phyloP scores from a whole-genome alignment of 1,140 invertebrate species.

The Prorops nasuta region DNA sequence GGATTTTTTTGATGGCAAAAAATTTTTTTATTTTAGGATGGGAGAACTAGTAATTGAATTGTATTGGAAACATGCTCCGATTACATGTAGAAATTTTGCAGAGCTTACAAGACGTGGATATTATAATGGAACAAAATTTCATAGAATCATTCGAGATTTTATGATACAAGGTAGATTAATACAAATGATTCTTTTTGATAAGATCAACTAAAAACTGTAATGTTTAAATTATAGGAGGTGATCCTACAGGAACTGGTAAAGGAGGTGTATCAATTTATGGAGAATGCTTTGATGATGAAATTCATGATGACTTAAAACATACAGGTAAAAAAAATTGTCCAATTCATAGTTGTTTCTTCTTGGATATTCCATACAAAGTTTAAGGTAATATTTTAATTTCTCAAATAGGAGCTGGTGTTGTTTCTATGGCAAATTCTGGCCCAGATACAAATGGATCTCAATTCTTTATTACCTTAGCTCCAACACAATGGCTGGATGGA shows the following conservation, averaged over 20 bases:
- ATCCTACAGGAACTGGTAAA: constrained; percentile 93
- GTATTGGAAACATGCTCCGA: constrained; percentile 97
- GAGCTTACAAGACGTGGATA: constrained; percentile 89
- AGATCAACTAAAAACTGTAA: too few relatives aligned
- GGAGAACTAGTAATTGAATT: constrained; percentile 88
- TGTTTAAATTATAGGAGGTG: constrained; percentile 62
- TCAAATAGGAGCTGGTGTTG: constrained; percentile 68
- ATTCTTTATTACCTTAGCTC: constrained; percentile 96
- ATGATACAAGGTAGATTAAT: constrained; percentile 83
- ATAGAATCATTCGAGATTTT: constrained; percentile 93
- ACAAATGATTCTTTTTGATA: constrained; percentile 2
- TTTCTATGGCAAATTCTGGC: constrained; percentile 91
- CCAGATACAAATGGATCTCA: constrained; percentile 97
- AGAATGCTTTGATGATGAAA: constrained; percentile 92
- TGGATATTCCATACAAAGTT: background rate
- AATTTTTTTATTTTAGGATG: constrained; percentile 71
- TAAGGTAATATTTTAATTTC: background rate
- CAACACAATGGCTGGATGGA: constrained; percentile 96
- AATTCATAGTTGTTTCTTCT: constrained; percentile 6
- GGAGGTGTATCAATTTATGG: constrained; percentile 97
- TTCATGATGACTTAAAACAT: constrained; percentile 91
- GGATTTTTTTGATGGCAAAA: constrained; percentile 9
- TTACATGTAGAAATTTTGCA: constrained; percentile 95
- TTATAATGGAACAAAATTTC: constrained; percentile 96
- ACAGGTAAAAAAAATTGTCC: constrained; percentile 65